These are phyloP conservation scores for Brachionus rotundiformis DNA, from an alignment of 1,140 invertebrate species.

Conservation along the genomic window DNA sequence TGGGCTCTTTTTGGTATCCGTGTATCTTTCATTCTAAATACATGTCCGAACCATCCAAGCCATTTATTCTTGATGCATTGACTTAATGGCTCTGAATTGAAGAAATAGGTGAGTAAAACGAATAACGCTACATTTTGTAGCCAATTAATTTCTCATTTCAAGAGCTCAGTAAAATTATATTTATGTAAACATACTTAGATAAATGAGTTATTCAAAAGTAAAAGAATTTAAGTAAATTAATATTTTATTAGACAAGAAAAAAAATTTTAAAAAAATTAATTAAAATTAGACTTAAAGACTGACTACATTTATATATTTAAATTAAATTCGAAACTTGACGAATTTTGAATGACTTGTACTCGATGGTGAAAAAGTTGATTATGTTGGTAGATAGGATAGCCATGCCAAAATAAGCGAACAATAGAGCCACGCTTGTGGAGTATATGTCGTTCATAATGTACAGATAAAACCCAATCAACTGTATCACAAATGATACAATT, in stretches of 20 bases:
- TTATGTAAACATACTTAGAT: no score
- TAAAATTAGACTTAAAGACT: slow-evolving; percentile 1
- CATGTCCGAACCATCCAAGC: no score
- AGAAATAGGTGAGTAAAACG: no score
- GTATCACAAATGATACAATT: slow-evolving; percentile 27
- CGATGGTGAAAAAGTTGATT: slow-evolving; percentile 38
- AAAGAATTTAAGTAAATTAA: not conserved
- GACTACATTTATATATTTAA: not conserved
- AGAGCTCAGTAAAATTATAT: no score
- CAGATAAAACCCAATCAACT: slow-evolving; percentile 41
- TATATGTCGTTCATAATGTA: slow-evolving; percentile 10
- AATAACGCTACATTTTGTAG: no score
- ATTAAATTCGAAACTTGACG: slow-evolving; percentile 42
- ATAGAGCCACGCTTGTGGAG: not conserved
- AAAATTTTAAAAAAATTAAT: not conserved
- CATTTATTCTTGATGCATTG: no score
- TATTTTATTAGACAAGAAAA: slow-evolving; percentile 23
- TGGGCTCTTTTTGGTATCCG: no score
- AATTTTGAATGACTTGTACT: slow-evolving; percentile 47
- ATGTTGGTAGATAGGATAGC: slow-evolving; percentile 38
- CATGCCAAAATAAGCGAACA: slow-evolving; percentile 41
- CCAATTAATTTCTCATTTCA: no score
- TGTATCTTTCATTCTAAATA: no score
- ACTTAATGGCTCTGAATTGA: no score
- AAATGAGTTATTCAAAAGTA: no score